Percentiles rank a stretch among this genome's conserved stretches.
phyloP scores from a whole-genome alignment of 2,113 vertebrate species.

The Puntigrus tetrazona region DNA sequence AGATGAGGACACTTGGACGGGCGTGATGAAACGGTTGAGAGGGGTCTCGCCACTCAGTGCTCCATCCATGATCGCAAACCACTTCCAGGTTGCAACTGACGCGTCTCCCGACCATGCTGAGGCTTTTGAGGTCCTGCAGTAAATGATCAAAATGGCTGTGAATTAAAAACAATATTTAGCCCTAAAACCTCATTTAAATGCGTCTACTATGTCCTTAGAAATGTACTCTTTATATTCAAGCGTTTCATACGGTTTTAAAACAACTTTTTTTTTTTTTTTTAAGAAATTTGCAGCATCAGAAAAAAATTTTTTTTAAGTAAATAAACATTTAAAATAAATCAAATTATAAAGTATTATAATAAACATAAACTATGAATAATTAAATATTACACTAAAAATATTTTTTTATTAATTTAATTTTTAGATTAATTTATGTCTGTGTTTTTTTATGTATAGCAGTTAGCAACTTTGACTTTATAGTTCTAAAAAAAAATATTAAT shows the following conservation, averaged over 20 bases:
- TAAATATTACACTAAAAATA: too few species aligned
- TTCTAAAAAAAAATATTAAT: too few species aligned
- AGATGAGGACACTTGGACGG: conserved; percentile 29
- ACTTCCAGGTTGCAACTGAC: conserved; percentile 43
- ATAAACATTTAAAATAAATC: too few species aligned
- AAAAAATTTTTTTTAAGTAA: too few species aligned
- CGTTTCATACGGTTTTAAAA: neutral
- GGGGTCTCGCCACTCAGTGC: conserved; percentile 43
- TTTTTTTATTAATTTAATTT: too few species aligned
- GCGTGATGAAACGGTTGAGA: neutral
- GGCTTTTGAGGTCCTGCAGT: conserved; percentile 50
- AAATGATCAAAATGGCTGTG: neutral
- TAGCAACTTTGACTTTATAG: neutral
- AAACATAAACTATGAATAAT: too few species aligned
- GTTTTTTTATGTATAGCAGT: neutral
- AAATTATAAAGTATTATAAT: too few species aligned
- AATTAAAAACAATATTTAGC: too few species aligned
- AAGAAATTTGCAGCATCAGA: too few species aligned
- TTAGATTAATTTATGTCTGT: neutral
- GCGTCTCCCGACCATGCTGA: conserved; percentile 36
- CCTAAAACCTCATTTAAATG: neutral
- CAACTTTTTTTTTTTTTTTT: too few species aligned
- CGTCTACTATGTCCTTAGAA: neutral
- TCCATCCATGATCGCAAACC: conserved; percentile 49
- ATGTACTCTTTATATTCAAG: neutral